Evolutionary conservation across 1,140 invertebrate genomes (phyloP).

Genomic region (Dreissena rostriformis): DNA sequence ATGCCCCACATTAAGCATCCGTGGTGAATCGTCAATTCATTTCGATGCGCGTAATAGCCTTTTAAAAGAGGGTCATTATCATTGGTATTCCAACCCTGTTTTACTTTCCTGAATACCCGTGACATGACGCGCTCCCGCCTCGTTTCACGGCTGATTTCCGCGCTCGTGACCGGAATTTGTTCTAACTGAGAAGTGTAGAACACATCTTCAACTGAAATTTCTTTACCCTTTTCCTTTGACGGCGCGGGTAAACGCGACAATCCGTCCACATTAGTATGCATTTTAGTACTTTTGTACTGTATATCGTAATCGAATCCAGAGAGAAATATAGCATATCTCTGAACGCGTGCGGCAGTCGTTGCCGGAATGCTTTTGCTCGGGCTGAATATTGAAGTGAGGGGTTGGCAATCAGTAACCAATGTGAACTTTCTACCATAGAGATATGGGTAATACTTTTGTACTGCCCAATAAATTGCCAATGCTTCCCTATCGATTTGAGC

Average conservation of each 20-base stretch:
- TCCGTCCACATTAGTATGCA: not conserved
- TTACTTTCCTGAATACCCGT: not conserved
- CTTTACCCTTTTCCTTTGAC: no score
- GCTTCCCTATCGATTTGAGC: conserved; percentile 83
- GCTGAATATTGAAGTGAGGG: conserved; percentile 81
- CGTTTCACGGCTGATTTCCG: not conserved
- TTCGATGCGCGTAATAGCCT: conserved; percentile 12
- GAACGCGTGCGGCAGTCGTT: conserved; percentile 71
- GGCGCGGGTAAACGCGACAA: not conserved
- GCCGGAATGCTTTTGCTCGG: conserved; percentile 69
- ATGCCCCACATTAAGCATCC: conserved; percentile 58
- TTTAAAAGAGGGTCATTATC: not conserved
- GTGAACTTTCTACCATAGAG: conserved; percentile 81
- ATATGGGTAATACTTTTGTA: conserved; percentile 79
- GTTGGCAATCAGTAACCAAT: conserved; percentile 80
- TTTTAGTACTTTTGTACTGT: conserved; percentile 10
- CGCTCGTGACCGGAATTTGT: conserved; percentile 57
- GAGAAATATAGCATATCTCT: conserved; percentile 75
- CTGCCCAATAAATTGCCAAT: conserved; percentile 80
- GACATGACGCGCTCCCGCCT: conserved; percentile 7
- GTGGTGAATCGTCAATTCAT: conserved; percentile 52
- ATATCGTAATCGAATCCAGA: not conserved
- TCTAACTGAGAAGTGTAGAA: conserved; percentile 81
- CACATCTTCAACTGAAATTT: no score
- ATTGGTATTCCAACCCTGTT: conserved; percentile 28